Conservation (phyloP, 2,888 invertebrate genomes). For the Clanis bilineata region DNA sequence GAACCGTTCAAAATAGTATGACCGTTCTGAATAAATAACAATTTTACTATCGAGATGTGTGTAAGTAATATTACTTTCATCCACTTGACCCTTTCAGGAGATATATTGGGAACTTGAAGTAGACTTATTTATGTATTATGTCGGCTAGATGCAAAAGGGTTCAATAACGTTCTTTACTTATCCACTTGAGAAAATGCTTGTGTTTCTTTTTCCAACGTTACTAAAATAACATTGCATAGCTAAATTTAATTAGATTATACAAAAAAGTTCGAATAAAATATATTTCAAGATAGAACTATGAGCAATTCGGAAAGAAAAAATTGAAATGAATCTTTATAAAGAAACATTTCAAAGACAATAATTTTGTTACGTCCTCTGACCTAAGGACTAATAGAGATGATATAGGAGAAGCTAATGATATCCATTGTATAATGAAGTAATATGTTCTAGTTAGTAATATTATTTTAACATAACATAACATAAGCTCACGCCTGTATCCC, state of each 20-base stretch:
- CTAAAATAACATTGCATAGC: slow-evolving; percentile 14
- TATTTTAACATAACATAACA: no score
- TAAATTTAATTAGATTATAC: not conserved
- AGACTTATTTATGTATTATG: slow-evolving; percentile 37
- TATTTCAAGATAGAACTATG: no score
- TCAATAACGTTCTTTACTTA: slow-evolving; percentile 29
- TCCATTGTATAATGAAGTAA: no score
- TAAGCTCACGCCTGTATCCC: no score
- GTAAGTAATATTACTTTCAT: slow-evolving; percentile 15
- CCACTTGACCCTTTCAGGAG: slow-evolving; percentile 46
- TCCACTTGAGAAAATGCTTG: slow-evolving; percentile 39
- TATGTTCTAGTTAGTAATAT: no score
- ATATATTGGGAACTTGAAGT: slow-evolving; percentile 30
- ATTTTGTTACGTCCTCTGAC: no score
- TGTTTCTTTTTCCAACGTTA: slow-evolving; percentile 27
- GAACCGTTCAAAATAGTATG: not conserved
- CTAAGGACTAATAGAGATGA: no score
- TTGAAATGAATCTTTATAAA: no score
- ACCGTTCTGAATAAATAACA: not conserved
- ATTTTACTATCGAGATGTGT: not conserved
- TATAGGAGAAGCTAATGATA: no score
- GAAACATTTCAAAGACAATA: no score
- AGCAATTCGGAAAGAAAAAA: no score
- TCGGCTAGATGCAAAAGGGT: slow-evolving; percentile 15
- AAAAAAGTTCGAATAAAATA: not conserved